Evolutionary conservation across 2,888 invertebrate genomes (phyloP).

Genomic region (Nyleta sp.): DNA sequence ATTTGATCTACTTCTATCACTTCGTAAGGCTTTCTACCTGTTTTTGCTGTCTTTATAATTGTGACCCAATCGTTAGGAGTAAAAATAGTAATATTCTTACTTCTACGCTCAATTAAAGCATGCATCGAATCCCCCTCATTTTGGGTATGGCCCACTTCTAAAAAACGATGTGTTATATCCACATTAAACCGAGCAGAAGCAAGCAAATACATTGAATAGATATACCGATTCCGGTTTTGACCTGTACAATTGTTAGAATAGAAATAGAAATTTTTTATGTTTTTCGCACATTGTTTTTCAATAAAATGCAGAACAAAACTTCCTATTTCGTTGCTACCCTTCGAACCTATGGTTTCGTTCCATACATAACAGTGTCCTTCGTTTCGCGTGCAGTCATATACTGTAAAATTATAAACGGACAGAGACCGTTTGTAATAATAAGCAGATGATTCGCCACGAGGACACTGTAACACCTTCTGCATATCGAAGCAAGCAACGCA

Average conservation of each 20-base stretch:
- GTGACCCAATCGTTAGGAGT: conserved; percentile 46
- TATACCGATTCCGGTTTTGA: conserved; percentile 70
- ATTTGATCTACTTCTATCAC: conserved; percentile 40
- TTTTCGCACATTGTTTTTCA: conserved; percentile 34
- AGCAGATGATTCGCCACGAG: conserved; percentile 28
- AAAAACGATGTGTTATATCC: conserved; percentile 68
- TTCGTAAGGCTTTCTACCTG: conserved; percentile 22
- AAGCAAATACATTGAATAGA: conserved; percentile 68
- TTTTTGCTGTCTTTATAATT: conserved; percentile 48
- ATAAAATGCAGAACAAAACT: conserved; percentile 64
- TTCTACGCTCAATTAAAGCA: conserved; percentile 66
- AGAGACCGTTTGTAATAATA: conserved; percentile 61
- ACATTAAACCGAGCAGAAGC: conserved; percentile 65
- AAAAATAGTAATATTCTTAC: conserved; percentile 58
- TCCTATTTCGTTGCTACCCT: conserved; percentile 68
- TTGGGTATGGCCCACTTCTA: conserved; percentile 71
- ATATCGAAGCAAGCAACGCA: conserved; percentile 19
- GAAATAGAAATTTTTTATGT: conserved; percentile 67
- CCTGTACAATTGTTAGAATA: conserved; percentile 72
- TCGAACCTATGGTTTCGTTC: conserved; percentile 67
- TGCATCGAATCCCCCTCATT: conserved; percentile 69
- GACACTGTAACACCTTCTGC: conserved; percentile 28
- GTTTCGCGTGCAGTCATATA: conserved; percentile 53
- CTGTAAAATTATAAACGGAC: conserved; percentile 57
- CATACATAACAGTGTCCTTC: conserved; percentile 70